Percentiles rank a stretch among this genome's conserved stretches.
phyloP scores from a whole-genome alignment of 2,888 invertebrate genomes.

The Pristionchus fissidentatus region DNA sequence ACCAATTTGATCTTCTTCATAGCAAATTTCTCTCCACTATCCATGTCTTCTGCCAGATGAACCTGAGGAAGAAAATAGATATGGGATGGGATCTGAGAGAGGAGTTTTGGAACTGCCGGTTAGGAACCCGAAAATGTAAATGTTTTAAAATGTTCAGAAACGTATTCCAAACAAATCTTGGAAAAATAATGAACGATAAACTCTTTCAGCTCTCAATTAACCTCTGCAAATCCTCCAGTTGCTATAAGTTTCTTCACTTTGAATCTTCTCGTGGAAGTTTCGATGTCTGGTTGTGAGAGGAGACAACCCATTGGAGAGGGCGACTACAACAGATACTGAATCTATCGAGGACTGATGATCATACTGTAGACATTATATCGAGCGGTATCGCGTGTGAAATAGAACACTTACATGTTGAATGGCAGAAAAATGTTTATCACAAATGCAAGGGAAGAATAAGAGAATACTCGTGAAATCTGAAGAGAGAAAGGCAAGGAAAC shows the following conservation, averaged over 20 bases:
- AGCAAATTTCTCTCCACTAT: slow-evolving; percentile 61
- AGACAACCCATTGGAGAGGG: slow-evolving; percentile 29
- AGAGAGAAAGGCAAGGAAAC: slow-evolving; percentile 17
- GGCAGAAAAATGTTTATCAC: background rate
- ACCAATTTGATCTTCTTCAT: slow-evolving; percentile 63
- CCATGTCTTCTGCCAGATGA: slow-evolving; percentile 54
- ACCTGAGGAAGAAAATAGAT: slow-evolving; percentile 26
- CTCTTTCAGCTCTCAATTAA: too few species aligned
- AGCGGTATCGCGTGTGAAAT: slow-evolving; percentile 17
- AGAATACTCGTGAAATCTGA: slow-evolving; percentile 8
- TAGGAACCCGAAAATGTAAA: background rate
- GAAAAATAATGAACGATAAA: too few species aligned
- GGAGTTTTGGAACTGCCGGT: background rate
- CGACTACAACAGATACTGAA: background rate
- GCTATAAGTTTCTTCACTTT: slow-evolving; percentile 83
- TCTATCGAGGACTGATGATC: background rate
- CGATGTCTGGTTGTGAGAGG: slow-evolving; percentile 77
- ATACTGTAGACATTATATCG: background rate
- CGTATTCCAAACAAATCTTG: too few species aligned
- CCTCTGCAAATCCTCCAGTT: slow-evolving; percentile 78
- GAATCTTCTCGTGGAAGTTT: slow-evolving; percentile 84
- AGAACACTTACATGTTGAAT: background rate
- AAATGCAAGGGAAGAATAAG: background rate
- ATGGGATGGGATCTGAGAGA: too few species aligned
- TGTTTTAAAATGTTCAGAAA: too few species aligned